phyloP scores from a whole-genome alignment of 2,797 vertebrate species.

The Gadopsis bispinosus region DNA sequence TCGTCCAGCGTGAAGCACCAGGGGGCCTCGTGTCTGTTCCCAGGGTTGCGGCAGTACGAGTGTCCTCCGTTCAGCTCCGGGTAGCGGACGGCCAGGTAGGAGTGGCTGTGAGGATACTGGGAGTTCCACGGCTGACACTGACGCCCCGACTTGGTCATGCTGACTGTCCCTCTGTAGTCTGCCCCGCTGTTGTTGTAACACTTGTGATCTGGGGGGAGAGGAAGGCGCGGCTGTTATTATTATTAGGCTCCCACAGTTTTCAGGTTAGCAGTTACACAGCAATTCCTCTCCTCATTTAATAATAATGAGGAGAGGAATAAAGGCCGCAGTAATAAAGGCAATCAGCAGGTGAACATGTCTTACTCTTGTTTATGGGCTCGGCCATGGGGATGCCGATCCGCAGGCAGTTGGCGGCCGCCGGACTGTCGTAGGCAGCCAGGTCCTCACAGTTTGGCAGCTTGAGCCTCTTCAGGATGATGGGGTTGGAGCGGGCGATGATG shows the following conservation, averaged over 20 bases:
- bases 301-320: conserved; percentile 1
- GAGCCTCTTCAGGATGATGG: conserved; percentile 95
- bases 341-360: conserved; percentile 63
- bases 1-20: conserved; percentile 99
- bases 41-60: conserved; percentile 98
- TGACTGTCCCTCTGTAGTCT: conserved; percentile 95
- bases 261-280: background rate
- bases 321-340: background rate
- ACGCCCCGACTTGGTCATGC: conserved; percentile 92
- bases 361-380: conserved; percentile 97
- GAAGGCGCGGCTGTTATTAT: background rate
- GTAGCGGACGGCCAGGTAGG: conserved; percentile 91
- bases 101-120: conserved; percentile 97
- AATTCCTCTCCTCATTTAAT: background rate
- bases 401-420: conserved; percentile 92
- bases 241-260: background rate
- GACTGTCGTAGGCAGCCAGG: conserved; percentile 92
- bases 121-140: conserved; percentile 99
- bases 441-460: conserved; percentile 98
- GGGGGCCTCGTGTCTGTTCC: conserved; percentile 93
- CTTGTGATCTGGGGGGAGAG: conserved; percentile 89
- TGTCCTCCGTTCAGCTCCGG: conserved; percentile 95
- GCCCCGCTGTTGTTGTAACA: conserved; percentile 94
- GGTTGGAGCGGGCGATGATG: conserved; percentile 97
- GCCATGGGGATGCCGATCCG: conserved; percentile 97